These are phyloP conservation scores for Hyperoplus lanceolatus DNA, from an alignment of 2,797 vertebrate species.

Conservation along the genomic window DNA sequence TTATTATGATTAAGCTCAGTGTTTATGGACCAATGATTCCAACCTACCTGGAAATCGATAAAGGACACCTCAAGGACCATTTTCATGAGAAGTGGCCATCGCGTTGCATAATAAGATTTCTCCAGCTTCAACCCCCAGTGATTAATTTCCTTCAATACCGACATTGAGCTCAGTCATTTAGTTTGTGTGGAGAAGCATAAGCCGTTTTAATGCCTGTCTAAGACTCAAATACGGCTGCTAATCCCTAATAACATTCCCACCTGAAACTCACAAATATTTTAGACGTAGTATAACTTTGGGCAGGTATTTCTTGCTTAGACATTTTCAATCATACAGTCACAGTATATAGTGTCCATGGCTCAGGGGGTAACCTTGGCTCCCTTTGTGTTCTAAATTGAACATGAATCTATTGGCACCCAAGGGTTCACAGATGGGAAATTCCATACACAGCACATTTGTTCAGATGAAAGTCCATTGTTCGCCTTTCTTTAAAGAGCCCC, in stretches of 20 bases:
- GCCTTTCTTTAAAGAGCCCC: not conserved
- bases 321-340: conserved; percentile 33
- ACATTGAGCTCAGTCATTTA: conserved; percentile 66
- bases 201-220: conserved; percentile 55
- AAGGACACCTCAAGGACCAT: conserved; percentile 77
- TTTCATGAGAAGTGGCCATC: conserved; percentile 62
- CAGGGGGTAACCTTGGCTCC: not conserved
- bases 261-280: conserved; percentile 38
- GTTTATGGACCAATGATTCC: conserved; percentile 74
- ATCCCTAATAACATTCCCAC: conserved; percentile 38
- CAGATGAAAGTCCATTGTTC: conserved; percentile 38
- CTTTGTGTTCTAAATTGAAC: conserved; percentile 33
- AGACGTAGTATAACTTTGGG: conserved; percentile 14
- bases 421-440: conserved; percentile 32
- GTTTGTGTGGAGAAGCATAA: conserved; percentile 63
- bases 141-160: conserved; percentile 73
- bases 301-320: conserved; percentile 16
- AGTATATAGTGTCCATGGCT: not conserved
- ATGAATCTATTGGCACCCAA: conserved; percentile 28
- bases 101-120: conserved; percentile 65
- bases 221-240: conserved; percentile 55
- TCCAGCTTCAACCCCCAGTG: conserved; percentile 47
- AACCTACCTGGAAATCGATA: conserved; percentile 75
- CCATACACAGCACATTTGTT: conserved; percentile 35
- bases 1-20: conserved; percentile 77